A percentile compares a stretch with the other conserved stretches of the same genome.
phyloP scores from a whole-genome alignment of 1,140 invertebrate genomes.

The Cydia pomonella region DNA sequence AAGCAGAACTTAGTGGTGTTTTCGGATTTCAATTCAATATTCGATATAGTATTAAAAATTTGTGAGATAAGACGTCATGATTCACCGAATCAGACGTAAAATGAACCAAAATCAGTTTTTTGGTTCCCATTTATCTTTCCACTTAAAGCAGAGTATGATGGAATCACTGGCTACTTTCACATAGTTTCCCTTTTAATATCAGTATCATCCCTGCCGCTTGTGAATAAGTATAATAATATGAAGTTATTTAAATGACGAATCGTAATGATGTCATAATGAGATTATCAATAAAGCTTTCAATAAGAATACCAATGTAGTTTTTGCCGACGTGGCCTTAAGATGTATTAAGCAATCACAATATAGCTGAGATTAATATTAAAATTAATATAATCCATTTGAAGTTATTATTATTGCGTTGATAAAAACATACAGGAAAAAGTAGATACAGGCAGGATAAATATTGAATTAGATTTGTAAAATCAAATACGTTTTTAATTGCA shows the following conservation, averaged over 20 bases:
- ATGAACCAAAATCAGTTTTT: no score
- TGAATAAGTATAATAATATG: no score
- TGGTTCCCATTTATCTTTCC: no score
- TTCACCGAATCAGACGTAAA: no score
- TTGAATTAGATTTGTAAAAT: background rate
- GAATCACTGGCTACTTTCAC: no score
- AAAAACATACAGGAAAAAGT: background rate
- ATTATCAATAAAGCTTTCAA: constrained; percentile 12
- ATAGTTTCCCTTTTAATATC: no score
- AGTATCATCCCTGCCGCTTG: no score
- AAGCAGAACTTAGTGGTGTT: no score
- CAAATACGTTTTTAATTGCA: background rate
- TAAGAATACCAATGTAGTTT: background rate
- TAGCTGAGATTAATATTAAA: constrained; percentile 8
- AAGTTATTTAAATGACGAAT: background rate
- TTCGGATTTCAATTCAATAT: no score
- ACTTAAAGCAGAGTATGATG: no score
- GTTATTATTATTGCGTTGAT: background rate
- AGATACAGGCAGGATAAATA: background rate
- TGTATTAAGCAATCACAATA: constrained; percentile 14
- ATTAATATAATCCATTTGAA: constrained; percentile 5
- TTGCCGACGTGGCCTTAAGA: background rate
- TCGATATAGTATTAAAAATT: no score
- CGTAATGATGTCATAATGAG: constrained; percentile 1
- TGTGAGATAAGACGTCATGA: no score